Conservation (phyloP, 2,888 invertebrate genomes). For the Erebia ligea region DNA sequence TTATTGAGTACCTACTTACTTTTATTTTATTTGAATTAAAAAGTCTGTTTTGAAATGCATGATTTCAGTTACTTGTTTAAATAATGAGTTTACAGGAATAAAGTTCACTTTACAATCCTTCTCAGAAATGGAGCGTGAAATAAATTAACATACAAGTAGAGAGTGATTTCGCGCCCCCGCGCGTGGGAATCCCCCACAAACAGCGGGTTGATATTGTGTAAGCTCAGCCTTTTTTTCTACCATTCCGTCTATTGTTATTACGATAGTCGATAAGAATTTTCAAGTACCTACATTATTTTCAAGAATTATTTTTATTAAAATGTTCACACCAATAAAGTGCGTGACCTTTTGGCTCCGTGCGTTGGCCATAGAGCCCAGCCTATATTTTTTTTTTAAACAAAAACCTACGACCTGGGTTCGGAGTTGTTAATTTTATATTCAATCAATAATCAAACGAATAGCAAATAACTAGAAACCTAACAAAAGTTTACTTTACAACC, state of each 20-base stretch:
- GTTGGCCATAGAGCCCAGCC: too few species aligned
- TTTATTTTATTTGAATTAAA: background rate
- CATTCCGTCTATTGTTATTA: too few species aligned
- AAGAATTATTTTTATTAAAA: background rate
- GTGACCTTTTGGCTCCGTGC: too few species aligned
- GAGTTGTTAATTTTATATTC: too few species aligned
- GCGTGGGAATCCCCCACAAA: slow-evolving; percentile 22
- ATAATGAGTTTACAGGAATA: background rate
- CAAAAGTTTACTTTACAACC: background rate
- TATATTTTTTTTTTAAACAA: too few species aligned
- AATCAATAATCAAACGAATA: too few species aligned
- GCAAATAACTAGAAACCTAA: too few species aligned
- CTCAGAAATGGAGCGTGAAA: slow-evolving; percentile 27
- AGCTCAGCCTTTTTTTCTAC: slow-evolving; percentile 29
- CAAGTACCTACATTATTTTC: too few species aligned
- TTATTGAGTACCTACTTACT: too few species aligned
- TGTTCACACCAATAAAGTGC: background rate
- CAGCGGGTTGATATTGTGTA: slow-evolving; percentile 38
- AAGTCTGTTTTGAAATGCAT: background rate
- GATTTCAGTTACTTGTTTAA: background rate
- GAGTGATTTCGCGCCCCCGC: slow-evolving; percentile 10
- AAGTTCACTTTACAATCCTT: background rate
- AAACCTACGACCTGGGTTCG: too few species aligned
- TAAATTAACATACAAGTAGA: slow-evolving; percentile 41
- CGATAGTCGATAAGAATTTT: too few species aligned